Percentiles rank a stretch among this genome's conserved stretches.
Conservation (phyloP, 2,888 invertebrate species). For the Agrochola lychnidis region DNA sequence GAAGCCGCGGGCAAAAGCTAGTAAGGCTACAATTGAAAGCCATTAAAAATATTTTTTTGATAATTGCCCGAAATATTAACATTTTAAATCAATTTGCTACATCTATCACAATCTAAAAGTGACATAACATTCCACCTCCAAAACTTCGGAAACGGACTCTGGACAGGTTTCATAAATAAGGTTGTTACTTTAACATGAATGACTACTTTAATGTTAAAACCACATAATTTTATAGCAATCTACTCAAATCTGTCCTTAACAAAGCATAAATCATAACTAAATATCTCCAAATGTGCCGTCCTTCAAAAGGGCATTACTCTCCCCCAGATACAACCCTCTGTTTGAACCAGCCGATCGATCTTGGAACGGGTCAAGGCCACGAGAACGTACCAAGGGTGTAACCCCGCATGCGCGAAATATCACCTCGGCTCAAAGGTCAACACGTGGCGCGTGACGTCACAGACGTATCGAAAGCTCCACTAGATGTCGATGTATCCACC, state of each 20-base stretch:
- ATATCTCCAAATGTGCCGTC: neutral
- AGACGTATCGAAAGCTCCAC: neutral
- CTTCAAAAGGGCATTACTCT: constrained; percentile 2
- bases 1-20: no score
- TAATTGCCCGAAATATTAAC: neutral
- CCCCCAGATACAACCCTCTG: no score
- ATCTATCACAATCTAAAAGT: neutral
- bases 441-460: constrained; percentile 18
- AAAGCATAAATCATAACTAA: neutral
- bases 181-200: neutral
- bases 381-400: neutral
- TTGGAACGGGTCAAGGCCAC: constrained; percentile 28
- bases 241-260: neutral
- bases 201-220: neutral
- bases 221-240: neutral
- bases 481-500: constrained; percentile 27
- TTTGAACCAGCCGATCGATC: neutral
- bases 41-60: neutral
- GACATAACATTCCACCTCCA: no score
- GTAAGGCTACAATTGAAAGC: neutral
- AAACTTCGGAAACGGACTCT: neutral
- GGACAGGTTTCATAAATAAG: neutral
- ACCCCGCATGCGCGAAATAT: constrained; percentile 10
- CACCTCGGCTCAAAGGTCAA: constrained; percentile 20
- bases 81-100: neutral